Conservation (phyloP, 2,113 vertebrate genomes). For the Electrona antarctica region DNA sequence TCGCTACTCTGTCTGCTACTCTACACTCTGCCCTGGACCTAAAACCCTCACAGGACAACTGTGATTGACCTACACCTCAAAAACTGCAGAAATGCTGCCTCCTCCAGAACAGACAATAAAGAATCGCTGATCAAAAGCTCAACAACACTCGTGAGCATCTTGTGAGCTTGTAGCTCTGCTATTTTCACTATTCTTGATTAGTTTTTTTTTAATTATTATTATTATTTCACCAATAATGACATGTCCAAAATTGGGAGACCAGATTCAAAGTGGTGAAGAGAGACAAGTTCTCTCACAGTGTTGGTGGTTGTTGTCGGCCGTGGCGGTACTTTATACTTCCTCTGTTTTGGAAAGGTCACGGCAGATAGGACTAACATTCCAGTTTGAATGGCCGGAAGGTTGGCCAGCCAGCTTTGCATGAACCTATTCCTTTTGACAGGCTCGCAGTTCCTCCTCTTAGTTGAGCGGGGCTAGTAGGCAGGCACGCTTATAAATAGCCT, state of each 20-base stretch:
- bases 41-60: neutral
- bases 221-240: too few species aligned
- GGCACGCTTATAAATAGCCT: conserved; percentile 34
- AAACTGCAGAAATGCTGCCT: neutral
- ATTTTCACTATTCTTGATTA: too few species aligned
- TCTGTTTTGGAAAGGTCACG: conserved; percentile 59
- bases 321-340: conserved; percentile 48
- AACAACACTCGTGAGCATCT: too few species aligned
- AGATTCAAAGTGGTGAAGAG: neutral
- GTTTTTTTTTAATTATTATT: too few species aligned
- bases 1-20: too few species aligned
- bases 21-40: too few species aligned
- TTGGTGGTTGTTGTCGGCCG: neutral
- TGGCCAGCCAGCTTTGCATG: conserved; percentile 45
- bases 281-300: conserved; percentile 25
- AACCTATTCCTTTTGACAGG: conserved; percentile 55
- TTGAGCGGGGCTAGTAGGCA: neutral
- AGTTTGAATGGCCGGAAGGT: conserved; percentile 69
- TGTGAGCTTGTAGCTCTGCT: too few species aligned
- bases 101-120: neutral
- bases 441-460: conserved; percentile 46
- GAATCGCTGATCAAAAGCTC: too few species aligned
- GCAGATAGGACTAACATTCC: conserved; percentile 59
- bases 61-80: neutral
- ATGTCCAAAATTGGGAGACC: too few species aligned